Evolutionary conservation across 2,888 invertebrate genomes (phyloP).

Genomic region (Octonoba sinensis): DNA sequence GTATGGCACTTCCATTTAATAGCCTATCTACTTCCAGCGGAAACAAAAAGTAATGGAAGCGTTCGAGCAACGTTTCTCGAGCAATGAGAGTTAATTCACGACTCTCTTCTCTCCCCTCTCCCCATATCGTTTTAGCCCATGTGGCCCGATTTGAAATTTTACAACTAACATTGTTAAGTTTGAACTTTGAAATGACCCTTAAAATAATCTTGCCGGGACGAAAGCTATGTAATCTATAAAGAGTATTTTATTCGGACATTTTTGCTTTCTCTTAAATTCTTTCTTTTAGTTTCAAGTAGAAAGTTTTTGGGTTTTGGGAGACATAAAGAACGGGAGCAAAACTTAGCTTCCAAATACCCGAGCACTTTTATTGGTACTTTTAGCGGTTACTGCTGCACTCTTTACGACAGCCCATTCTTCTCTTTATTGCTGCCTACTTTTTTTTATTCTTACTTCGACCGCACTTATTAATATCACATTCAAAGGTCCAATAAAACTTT

Average conservation of each 20-base stretch:
- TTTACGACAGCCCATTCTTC: constrained; percentile 49
- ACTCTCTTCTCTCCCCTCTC: not conserved
- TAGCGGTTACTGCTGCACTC: constrained; percentile 40
- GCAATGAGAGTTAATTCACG: too few species aligned
- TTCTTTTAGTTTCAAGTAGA: constrained; percentile 29
- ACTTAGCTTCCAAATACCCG: constrained; percentile 32
- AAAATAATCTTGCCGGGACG: constrained; percentile 43
- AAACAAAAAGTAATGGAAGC: too few species aligned
- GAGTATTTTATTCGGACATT: constrained; percentile 41
- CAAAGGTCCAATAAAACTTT: constrained; percentile 36
- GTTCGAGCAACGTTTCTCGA: too few species aligned
- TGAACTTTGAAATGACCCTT: constrained; percentile 23
- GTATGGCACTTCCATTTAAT: too few species aligned
- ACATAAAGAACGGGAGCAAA: constrained; percentile 44
- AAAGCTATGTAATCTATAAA: constrained; percentile 14
- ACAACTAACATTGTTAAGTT: constrained; percentile 39
- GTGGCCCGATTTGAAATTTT: constrained; percentile 35
- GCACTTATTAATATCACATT: constrained; percentile 50
- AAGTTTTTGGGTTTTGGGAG: constrained; percentile 52
- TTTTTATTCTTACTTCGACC: constrained; percentile 29
- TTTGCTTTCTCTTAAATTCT: constrained; percentile 33
- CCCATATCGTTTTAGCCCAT: not conserved
- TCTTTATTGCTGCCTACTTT: constrained; percentile 49
- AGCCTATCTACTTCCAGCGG: too few species aligned
- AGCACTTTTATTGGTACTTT: constrained; percentile 48